A percentile compares a stretch with the other conserved stretches of the same genome.
These are phyloP conservation scores for Rosalia funebris DNA, from an alignment of 2,888 invertebrate genomes.

Conservation along the genomic window DNA sequence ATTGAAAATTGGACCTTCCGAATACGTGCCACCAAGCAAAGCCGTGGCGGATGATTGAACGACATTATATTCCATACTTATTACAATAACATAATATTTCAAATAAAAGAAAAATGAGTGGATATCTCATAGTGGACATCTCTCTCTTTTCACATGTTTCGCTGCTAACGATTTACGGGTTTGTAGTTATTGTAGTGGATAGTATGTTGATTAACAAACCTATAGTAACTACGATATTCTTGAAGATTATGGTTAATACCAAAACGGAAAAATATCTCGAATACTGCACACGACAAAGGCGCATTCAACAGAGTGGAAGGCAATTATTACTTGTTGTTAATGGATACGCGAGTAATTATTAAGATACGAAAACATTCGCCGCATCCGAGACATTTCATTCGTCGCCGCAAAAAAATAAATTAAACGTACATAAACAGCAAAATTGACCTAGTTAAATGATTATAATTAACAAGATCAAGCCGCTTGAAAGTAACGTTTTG, in stretches of 20 bases:
- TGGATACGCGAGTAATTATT: background rate
- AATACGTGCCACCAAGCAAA: too few species aligned
- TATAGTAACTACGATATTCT: too few species aligned
- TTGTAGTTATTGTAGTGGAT: too few species aligned
- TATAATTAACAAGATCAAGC: slow-evolving; percentile 12
- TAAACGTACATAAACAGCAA: slow-evolving; percentile 12
- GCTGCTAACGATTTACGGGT: too few species aligned
- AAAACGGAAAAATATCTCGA: background rate
- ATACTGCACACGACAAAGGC: background rate
- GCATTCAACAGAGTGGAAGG: background rate
- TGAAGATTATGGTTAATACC: background rate
- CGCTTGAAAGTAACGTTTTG: slow-evolving; percentile 11
- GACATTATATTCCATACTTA: too few species aligned
- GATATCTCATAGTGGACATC: too few species aligned
- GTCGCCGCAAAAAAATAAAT: slow-evolving; percentile 5
- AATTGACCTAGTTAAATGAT: slow-evolving; percentile 24
- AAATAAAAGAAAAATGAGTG: too few species aligned
- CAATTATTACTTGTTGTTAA: background rate
- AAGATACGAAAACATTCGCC: background rate
- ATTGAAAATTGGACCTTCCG: too few species aligned
- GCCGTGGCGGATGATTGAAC: too few species aligned
- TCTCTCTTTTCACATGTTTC: too few species aligned
- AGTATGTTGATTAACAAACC: too few species aligned
- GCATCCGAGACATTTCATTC: slow-evolving; percentile 1
- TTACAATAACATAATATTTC: too few species aligned